phyloP scores from a whole-genome alignment of 2,888 invertebrate genomes.

The Eueremaeus valkanovi region DNA sequence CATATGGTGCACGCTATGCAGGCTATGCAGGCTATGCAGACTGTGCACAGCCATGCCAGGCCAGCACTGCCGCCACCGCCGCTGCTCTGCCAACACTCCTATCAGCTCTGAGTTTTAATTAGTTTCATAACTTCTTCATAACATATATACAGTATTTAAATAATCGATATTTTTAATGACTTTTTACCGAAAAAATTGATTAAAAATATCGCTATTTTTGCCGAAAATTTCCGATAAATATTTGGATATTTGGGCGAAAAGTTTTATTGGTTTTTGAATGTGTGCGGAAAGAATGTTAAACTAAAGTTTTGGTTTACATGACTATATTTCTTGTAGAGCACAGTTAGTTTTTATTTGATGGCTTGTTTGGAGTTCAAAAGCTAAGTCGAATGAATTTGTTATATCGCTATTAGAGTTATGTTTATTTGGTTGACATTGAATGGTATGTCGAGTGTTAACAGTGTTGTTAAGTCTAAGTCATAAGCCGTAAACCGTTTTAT shows the following conservation, averaged over 20 bases:
- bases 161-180: neutral
- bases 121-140: slow-evolving; percentile 19
- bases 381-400: neutral
- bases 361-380: slow-evolving; percentile 4
- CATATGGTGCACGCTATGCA: slow-evolving; percentile 14
- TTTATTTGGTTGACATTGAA: neutral
- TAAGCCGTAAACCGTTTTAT: slow-evolving; percentile 19
- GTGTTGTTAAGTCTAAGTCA: neutral
- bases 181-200: neutral
- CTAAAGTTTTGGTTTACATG: too few relatives aligned
- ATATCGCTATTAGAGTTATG: neutral
- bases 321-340: too few relatives aligned
- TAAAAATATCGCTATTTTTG: too few relatives aligned
- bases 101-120: slow-evolving; percentile 24
- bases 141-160: too few relatives aligned
- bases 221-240: too few relatives aligned
- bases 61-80: neutral
- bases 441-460: neutral
- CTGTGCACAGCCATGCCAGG: too few relatives aligned
- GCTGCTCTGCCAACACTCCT: neutral
- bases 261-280: too few relatives aligned
- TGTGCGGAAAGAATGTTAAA: too few relatives aligned
- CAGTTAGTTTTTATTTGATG: neutral
- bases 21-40: neutral
- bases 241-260: too few relatives aligned